These are phyloP conservation scores for Cataglyphis altisquamis DNA, from an alignment of 2,888 invertebrate species.

Conservation along the genomic window DNA sequence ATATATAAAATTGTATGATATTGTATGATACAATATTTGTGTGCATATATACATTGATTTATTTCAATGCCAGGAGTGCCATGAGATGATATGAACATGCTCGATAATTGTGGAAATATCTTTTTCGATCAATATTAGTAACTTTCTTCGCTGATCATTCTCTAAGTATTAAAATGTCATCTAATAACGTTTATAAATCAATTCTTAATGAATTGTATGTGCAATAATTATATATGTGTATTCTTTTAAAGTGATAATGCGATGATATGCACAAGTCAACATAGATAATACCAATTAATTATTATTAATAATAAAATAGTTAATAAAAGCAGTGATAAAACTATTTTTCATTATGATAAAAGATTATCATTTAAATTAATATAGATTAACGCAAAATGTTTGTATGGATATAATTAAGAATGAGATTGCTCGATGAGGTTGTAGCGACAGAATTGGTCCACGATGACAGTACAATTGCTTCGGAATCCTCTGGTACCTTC, in stretches of 20 bases:
- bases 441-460: conserved; percentile 72
- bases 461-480: conserved; percentile 68
- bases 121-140: conserved; percentile 32
- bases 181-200: neutral
- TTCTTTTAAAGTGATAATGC: conserved; percentile 22
- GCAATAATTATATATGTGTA: conserved; percentile 34
- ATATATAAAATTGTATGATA: conserved; percentile 49
- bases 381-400: conserved; percentile 74
- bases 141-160: neutral
- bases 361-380: neutral
- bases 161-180: conserved; percentile 13
- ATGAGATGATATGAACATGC: conserved; percentile 34
- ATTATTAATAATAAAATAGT: neutral
- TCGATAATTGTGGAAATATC: conserved; percentile 34
- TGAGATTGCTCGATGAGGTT: conserved; percentile 71
- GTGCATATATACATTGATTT: conserved; percentile 13
- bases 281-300: neutral
- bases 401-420: conserved; percentile 74
- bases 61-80: conserved; percentile 13
- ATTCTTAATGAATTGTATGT: conserved; percentile 10
- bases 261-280: conserved; percentile 19
- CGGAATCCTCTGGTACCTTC: conserved; percentile 68
- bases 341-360: conserved; percentile 34
- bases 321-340: neutral
- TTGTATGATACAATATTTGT: conserved; percentile 62